Base-by-base conservation (phyloP, 2,113 vertebrate species). In the Saccopteryx leptura region DNA sequence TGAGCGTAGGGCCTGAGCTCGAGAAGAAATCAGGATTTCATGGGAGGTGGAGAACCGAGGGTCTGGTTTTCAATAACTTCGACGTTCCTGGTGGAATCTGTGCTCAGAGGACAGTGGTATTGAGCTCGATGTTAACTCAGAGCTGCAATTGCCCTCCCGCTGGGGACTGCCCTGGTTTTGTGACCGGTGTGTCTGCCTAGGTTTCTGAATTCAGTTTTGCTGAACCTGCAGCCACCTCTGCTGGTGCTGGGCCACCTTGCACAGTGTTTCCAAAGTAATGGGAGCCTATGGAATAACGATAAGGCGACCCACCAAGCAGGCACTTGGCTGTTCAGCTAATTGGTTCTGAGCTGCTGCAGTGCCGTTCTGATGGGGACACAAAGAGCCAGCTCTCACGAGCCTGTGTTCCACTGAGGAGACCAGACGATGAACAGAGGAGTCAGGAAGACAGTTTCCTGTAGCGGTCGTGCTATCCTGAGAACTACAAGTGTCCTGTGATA, bases 191-290 rank as follows among this genome's bases (percentile, higher is more conserved):
- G 0, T 63, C 76, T 24, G 21, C 82, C 87, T 91, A 56, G 15
- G 52, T 68, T 88, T 84, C 80, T 85, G 78, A 88, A 88, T 88
- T 71, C n/a, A 31, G 65, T 88, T 76, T 60, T 90, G 63, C 75
- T 19, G 54, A 95, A 81, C 54, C 74, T 28, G 21, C 60, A 69
- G 68, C 86, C 48, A 0, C 63, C n/a, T 33, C 2, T 10, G 63
- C 63, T 28, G 60, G 31, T 84, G 39, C 82, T 85, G 19, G 28
- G 9, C 81, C 50, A 21, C 46, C 14, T 81, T 21, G 8, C 0
- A 21, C 1, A 8, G 18, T 46, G 52, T 80, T 83, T 71, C 28
- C 31, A 19, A 5, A 24, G 60, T 69, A 31, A 46, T 7, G 2
- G 89, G 52, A 60, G 72, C 60, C 66, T 26, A 19, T 48, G 31